Base-by-base conservation (phyloP, 2,113 vertebrate genomes). In the Rhinolophus sinicus region DNA sequence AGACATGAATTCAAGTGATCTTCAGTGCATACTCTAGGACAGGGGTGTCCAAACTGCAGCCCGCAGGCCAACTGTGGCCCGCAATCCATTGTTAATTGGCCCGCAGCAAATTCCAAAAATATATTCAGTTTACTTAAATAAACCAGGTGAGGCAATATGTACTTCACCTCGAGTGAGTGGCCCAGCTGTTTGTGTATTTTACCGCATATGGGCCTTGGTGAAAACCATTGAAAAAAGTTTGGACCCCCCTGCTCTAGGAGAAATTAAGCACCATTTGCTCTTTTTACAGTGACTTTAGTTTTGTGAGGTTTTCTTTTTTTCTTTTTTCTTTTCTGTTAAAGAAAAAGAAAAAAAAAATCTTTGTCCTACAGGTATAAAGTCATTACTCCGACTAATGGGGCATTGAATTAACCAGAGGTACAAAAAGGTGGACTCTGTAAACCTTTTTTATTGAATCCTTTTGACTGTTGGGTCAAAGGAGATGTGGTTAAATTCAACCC, bases 371-470 rank as follows among this genome's bases (percentile, higher is more conserved):
- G 97, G 94, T 97, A 96, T 95, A 97, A 98, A 98, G 83, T 96
- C 97, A 97, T 99, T 98, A 98, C 91, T 96, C 50, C 69, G 97
- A 96, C 98, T 98, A 98, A 98, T 99, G 98, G 98, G 97, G 97
- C 97, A 95, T 97, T 81, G 93, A 97, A 94, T 96, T 98, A 98
- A 98, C 97, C 82, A 44, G 89, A 97, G 97, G 94, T 98, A 95
- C 62, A 95, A 44, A 44, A 44, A 83, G 96, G 88, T 33, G 44
- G 75, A 90, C 70, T 94, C 96, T 95, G 97, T 98, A 94, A 97
- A 97, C 90, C 69, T 95, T 97, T 98, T 97, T 98, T 97, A 96
- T 98, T 98, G 97, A 97, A 95, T 96, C 91, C 96, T 96, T 97
- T 98, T 95, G 96, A 96, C 96, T 98, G 94, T 97, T 97, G 82